These are phyloP conservation scores for Lepisosteus osseus DNA, from an alignment of 2,113 vertebrate genomes.

Conservation along the genomic window DNA sequence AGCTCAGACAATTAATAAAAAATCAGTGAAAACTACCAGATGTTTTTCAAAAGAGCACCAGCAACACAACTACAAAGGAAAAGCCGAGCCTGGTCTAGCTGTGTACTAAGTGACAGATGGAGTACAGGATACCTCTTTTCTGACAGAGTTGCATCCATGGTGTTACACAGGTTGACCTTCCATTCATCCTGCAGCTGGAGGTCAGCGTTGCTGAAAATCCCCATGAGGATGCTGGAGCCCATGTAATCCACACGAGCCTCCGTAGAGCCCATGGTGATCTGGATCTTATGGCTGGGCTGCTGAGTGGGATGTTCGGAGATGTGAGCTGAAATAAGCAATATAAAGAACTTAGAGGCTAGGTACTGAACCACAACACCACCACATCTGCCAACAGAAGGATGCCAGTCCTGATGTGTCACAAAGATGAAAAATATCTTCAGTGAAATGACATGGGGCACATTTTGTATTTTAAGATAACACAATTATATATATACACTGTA, in stretches of 20 bases:
- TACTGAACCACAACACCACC: neutral
- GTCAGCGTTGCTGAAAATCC: conserved; percentile 95
- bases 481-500: too few species aligned
- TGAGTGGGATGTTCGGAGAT: conserved; percentile 98
- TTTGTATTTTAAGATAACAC: too few species aligned
- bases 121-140: conserved; percentile 83
- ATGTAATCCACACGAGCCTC: conserved; percentile 97
- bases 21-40: neutral
- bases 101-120: too few species aligned
- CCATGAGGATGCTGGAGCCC: conserved; percentile 98
- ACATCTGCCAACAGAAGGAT: neutral
- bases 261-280: conserved; percentile 98
- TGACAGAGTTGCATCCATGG: conserved; percentile 79
- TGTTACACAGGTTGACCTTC: conserved; percentile 90
- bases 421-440: too few species aligned
- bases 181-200: conserved; percentile 95
- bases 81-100: neutral
- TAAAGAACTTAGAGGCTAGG: too few species aligned
- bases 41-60: neutral
- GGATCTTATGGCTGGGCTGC: conserved; percentile 95
- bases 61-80: neutral
- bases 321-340: conserved; percentile 68
- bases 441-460: too few species aligned
- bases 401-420: neutral
- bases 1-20: neutral